Evolutionary conservation across 2,113 vertebrate species (phyloP).

Genomic region (Dermatemys mawii): DNA sequence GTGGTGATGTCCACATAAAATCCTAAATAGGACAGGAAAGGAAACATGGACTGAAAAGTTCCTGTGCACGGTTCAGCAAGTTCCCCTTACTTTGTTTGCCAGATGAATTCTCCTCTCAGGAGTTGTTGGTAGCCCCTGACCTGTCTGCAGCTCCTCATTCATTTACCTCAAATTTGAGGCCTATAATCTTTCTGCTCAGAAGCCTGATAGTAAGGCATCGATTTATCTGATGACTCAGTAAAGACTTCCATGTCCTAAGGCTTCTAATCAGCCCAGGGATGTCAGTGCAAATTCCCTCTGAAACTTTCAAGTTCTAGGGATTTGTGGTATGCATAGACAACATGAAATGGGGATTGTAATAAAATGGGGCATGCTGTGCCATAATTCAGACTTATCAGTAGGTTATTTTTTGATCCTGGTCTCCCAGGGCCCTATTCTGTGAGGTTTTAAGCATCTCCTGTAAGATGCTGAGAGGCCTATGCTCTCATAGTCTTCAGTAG

Average conservation of each 20-base stretch:
- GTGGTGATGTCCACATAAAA: not conserved
- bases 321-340: slow-evolving; percentile 18
- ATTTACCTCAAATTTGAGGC: slow-evolving; percentile 38
- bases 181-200: slow-evolving; percentile 50
- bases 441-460: slow-evolving; percentile 17
- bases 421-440: not conserved
- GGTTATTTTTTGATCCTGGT: slow-evolving; percentile 11
- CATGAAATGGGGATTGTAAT: slow-evolving; percentile 35
- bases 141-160: not conserved
- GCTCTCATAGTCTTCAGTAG: not conserved
- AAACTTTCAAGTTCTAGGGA: slow-evolving; percentile 42
- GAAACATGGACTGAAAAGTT: not conserved
- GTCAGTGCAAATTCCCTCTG: slow-evolving; percentile 66
- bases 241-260: slow-evolving; percentile 54
- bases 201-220: slow-evolving; percentile 27
- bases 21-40: not conserved
- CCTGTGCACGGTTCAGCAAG: slow-evolving; percentile 34
- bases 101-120: slow-evolving; percentile 11
- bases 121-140: slow-evolving; percentile 16
- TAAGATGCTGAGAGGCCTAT: not conserved
- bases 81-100: not conserved
- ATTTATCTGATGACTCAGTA: slow-evolving; percentile 37
- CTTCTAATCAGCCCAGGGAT: slow-evolving; percentile 56
- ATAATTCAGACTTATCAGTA: slow-evolving; percentile 8
- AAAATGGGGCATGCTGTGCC: not conserved